Evolutionary conservation across 2,888 invertebrate genomes (phyloP), one percentile per base, ranked within the genome.

Genomic region (Eretmocerus hayati): DNA sequence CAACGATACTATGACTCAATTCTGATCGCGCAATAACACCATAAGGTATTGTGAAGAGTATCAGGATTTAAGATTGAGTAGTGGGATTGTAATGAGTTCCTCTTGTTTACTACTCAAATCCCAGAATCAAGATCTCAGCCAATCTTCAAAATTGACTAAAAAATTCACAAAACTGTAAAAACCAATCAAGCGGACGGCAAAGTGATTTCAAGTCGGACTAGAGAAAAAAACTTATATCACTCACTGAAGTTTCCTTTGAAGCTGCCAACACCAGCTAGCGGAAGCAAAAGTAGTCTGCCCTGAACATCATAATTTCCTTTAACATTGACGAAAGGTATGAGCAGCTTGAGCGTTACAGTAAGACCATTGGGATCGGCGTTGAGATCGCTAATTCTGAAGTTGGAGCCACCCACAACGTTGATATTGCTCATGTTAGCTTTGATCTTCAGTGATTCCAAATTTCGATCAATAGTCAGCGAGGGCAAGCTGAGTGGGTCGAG

Each of bases 401-500:
- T 75, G 1, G 81, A 79, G 13, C 80, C 78, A 0, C 88, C 88
- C 42, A 73, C 72, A 0, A 85, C 79, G 52, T 77, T 77, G 42
- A 85, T 79, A 52, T 87, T 78, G 55, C 74, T 83, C 58, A 86
- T 77, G 4, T 79, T 79, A 0, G 87, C 85, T 60, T 84, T 83
- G 41, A 89, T 67, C 57, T 79, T 80, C 19, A 88, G 76, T 13
- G 85, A 79, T 2, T 86, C 81, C 11, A 83, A 76, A 11, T 83
- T 83, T 59, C 86, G 78, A 65, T 87, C 83, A 55, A 89, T 77
- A 53, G 80, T 80, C 53, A 87, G 74, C 32, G 83, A 80, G 0
- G 87, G 85, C 15, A 89, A 74, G 8, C 71, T 71, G 53, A 89
- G 75, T 0, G 89, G 89, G 55, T 89, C 87, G 53, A 86, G 69